A percentile compares a stretch with the other conserved stretches of the same genome.
phyloP scores from a whole-genome alignment of 2,113 vertebrate genomes.

The Zonotrichia leucophrys region DNA sequence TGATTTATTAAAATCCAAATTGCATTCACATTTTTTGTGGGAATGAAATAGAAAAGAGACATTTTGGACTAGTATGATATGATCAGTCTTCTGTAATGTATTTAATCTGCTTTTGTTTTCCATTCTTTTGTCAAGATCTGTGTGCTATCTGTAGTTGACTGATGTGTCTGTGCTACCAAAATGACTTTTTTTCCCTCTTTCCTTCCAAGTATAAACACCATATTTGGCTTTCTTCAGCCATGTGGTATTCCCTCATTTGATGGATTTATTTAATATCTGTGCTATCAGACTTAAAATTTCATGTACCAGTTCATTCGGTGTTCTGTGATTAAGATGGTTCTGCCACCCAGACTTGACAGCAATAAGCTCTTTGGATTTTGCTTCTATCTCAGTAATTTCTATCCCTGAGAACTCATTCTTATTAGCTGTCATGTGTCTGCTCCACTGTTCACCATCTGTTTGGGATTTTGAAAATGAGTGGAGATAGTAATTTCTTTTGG shows the following conservation, averaged over 20 bases:
- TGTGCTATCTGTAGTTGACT: constrained; percentile 2
- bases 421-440: not conserved
- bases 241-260: constrained; percentile 24
- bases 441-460: not conserved
- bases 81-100: not conserved
- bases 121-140: not conserved
- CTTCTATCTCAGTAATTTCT: constrained; percentile 33
- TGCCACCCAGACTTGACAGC: constrained; percentile 30
- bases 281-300: constrained; percentile 58
- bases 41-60: not conserved
- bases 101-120: constrained; percentile 30
- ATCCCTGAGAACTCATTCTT: constrained; percentile 11
- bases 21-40: not conserved
- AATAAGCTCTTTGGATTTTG: constrained; percentile 45
- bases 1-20: constrained; percentile 6
- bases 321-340: constrained; percentile 48
- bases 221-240: constrained; percentile 25
- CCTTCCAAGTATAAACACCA: not conserved
- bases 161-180: constrained; percentile 1
- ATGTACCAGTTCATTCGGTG: not conserved
- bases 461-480: not conserved
- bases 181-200: not conserved
- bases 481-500: not conserved
- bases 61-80: not conserved
- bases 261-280: constrained; percentile 67